Percentiles rank a stretch among this genome's conserved stretches.
Conservation (phyloP, 2,113 vertebrate species). For the Fregetta grallaria region DNA sequence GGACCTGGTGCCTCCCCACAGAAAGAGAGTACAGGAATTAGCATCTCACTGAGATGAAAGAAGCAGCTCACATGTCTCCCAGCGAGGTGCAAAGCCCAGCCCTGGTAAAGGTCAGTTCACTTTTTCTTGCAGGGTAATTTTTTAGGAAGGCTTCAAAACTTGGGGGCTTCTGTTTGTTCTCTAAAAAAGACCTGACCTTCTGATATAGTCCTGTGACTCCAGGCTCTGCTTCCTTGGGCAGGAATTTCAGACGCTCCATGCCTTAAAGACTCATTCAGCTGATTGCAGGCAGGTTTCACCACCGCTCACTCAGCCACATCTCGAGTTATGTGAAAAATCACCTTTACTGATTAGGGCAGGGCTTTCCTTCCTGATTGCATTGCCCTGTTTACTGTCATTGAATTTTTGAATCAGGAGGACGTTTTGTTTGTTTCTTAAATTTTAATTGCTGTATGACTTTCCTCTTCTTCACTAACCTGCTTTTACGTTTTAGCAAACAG, state of each 20-base stretch:
- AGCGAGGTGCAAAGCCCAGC: neutral
- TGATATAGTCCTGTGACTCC: neutral
- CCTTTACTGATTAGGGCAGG: slow-evolving; percentile 37
- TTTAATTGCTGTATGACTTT: slow-evolving; percentile 67
- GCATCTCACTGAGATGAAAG: slow-evolving; percentile 7
- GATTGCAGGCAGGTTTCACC: slow-evolving; percentile 34
- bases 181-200: slow-evolving; percentile 58
- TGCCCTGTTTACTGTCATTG: slow-evolving; percentile 66
- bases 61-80: neutral
- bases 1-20: neutral
- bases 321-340: slow-evolving; percentile 58
- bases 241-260: neutral
- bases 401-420: slow-evolving; percentile 56
- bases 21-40: neutral
- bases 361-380: slow-evolving; percentile 57
- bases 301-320: slow-evolving; percentile 35
- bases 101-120: neutral
- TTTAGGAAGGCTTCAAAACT: neutral
- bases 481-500: slow-evolving; percentile 59
- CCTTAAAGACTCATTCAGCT: slow-evolving; percentile 16
- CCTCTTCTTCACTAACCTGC: slow-evolving; percentile 51
- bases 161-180: neutral
- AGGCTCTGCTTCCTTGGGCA: neutral
- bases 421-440: slow-evolving; percentile 53
- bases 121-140: neutral